Conservation (phyloP, 2,888 invertebrate species). For the Cyrtodaria siliqua region DNA sequence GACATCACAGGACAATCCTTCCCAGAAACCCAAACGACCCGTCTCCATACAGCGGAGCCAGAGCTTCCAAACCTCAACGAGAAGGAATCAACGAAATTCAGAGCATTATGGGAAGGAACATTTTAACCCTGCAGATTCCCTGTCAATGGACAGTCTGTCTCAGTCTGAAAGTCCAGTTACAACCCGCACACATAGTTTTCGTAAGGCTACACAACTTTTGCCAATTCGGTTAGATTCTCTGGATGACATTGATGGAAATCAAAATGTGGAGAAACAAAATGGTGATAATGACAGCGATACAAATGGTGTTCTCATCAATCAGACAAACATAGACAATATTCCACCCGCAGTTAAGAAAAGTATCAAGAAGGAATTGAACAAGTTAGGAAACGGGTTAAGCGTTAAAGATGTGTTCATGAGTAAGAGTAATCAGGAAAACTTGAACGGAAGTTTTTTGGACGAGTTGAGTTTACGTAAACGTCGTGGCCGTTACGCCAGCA, state of each 20-base stretch:
- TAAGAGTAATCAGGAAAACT: conserved; percentile 22
- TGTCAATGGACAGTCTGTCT: conserved; percentile 57
- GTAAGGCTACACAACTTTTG: conserved; percentile 72
- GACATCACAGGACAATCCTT: background rate
- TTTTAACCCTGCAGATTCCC: conserved; percentile 19
- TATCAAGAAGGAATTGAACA: conserved; percentile 43
- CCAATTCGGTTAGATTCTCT: conserved; percentile 71
- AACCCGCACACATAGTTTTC: conserved; percentile 78
- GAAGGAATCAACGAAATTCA: background rate
- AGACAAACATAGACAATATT: conserved; percentile 41
- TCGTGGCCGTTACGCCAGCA: conserved; percentile 68
- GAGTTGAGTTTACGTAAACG: conserved; percentile 40
- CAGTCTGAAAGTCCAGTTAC: conserved; percentile 50
- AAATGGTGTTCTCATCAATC: conserved; percentile 22
- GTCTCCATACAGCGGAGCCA: conserved; percentile 54
- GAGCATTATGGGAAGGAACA: conserved; percentile 6
- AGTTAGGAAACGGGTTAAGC: conserved; percentile 12
- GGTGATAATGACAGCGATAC: background rate
- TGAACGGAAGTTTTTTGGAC: conserved; percentile 50
- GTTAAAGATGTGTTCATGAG: conserved; percentile 22
- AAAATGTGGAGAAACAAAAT: background rate
- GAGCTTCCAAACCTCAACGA: conserved; percentile 77
- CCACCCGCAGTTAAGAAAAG: conserved; percentile 41
- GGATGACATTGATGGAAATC: conserved; percentile 34
- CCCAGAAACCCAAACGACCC: conserved; percentile 29